These are phyloP conservation scores for Argentina silus DNA, from an alignment of 2,797 vertebrate species.

Conservation along the genomic window DNA sequence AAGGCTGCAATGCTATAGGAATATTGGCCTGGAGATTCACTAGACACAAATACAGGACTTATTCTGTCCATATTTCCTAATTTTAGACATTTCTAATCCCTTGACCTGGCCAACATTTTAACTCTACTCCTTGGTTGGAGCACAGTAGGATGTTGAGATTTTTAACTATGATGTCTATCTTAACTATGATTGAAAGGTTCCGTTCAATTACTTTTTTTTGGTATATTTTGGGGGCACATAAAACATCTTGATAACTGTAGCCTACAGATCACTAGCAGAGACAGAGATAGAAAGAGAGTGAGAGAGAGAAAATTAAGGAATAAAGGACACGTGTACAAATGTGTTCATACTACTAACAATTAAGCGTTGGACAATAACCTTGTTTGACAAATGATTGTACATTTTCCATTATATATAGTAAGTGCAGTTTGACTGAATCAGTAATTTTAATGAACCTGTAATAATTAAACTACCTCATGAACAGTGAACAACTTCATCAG, in stretches of 20 bases:
- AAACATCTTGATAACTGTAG: neutral
- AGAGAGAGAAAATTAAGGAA: neutral
- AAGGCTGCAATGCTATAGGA: neutral
- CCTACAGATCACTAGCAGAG: neutral
- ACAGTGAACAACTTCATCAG: neutral
- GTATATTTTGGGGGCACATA: neutral
- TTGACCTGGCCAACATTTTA: neutral
- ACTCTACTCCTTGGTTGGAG: neutral
- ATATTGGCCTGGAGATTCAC: neutral
- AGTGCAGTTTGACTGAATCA: neutral
- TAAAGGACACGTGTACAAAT: constrained; percentile 1
- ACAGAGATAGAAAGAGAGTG: neutral
- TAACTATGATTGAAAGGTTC: no score
- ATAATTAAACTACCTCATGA: neutral
- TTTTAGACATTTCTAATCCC: neutral
- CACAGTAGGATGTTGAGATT: neutral
- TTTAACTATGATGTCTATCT: neutral
- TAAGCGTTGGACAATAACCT: neutral
- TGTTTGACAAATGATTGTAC: neutral
- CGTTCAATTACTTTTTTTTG: neutral
- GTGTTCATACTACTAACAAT: neutral
- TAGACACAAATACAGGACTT: neutral
- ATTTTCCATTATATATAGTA: no score
- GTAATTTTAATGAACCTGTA: no score
- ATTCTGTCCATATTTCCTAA: no score